phyloP scores from a whole-genome alignment of 1,140 invertebrate species.

The Lasaia peninsularis region DNA sequence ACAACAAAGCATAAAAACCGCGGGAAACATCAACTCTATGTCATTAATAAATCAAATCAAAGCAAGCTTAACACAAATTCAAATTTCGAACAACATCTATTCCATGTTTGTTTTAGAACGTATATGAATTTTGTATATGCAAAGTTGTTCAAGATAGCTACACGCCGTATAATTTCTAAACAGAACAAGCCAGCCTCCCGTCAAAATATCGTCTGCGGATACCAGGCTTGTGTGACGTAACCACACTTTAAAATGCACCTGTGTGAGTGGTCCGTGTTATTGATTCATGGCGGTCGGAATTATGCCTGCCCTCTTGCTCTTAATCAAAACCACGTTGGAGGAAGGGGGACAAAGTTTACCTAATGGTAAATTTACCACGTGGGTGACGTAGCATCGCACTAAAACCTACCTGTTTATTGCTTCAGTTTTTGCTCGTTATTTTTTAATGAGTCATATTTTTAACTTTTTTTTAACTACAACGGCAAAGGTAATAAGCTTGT shows the following conservation, averaged over 20 bases:
- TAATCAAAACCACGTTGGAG: conserved; percentile 58
- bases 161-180: conserved; percentile 54
- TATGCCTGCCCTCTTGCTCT: conserved; percentile 64
- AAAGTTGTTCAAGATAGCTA: conserved; percentile 20
- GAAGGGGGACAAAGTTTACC: conserved; percentile 49
- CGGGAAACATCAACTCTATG: no score
- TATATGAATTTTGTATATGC: conserved; percentile 14
- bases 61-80: no score
- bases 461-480: background rate
- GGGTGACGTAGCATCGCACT: conserved; percentile 39
- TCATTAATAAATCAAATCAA: no score
- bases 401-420: conserved; percentile 23
- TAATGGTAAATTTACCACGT: conserved; percentile 31
- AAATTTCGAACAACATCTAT: no score
- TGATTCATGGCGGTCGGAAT: conserved; percentile 68
- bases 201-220: conserved; percentile 69
- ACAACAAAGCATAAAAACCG: no score
- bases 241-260: conserved; percentile 38
- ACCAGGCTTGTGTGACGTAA: conserved; percentile 51
- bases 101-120: no score
- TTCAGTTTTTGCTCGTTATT: conserved; percentile 20
- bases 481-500: background rate
- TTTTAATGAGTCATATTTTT: conserved; percentile 16
- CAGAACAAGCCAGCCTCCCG: conserved; percentile 48
- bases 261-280: conserved; percentile 69